phyloP scores from a whole-genome alignment of 2,797 vertebrate genomes.

The Perodicticus potto region DNA sequence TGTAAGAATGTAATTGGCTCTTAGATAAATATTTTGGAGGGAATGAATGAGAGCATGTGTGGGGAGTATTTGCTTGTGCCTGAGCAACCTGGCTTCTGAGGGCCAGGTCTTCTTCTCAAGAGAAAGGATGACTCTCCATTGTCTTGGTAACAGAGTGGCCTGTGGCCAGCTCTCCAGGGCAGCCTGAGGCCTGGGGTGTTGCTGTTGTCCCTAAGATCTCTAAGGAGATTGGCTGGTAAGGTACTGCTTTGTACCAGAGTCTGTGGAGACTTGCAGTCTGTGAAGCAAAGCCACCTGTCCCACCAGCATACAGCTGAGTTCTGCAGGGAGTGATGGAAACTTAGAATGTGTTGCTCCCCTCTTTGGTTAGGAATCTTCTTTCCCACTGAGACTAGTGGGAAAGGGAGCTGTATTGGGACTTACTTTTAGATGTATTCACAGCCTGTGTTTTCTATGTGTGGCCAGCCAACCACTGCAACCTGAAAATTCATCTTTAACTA shows the following conservation, averaged over 20 bases:
- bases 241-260: neutral
- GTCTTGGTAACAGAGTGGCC: neutral
- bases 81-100: neutral
- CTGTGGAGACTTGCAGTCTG: neutral
- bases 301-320: neutral
- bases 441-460: neutral
- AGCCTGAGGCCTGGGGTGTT: neutral
- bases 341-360: neutral
- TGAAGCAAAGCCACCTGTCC: neutral
- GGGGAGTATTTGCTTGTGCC: neutral
- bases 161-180: neutral
- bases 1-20: neutral
- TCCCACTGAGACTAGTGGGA: neutral
- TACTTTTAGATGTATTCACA: neutral
- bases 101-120: neutral
- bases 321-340: neutral
- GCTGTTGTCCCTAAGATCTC: too few species aligned
- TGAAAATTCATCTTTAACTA: neutral
- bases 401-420: neutral
- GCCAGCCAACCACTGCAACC: neutral
- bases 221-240: neutral
- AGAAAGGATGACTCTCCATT: neutral
- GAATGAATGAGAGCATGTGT: neutral
- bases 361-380: neutral
- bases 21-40: constrained; percentile 35